phyloP scores from a whole-genome alignment of 2,797 vertebrate species.

The Brotula barbata region DNA sequence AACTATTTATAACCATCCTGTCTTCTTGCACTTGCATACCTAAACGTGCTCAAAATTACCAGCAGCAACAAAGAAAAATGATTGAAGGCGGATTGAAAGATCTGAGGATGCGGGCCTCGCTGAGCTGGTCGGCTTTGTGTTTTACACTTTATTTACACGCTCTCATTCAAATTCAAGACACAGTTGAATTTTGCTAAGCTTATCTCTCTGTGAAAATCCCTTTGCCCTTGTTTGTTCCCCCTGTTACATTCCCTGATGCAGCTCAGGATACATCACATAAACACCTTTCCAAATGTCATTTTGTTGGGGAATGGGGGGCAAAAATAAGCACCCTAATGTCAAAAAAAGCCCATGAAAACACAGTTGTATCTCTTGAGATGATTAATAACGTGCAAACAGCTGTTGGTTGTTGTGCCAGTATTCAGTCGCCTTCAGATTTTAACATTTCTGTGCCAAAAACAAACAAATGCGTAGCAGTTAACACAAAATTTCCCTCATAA shows the following conservation, averaged over 20 bases:
- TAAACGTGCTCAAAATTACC: conserved; percentile 6
- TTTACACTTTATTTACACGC: conserved; percentile 21
- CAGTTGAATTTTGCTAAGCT: conserved; percentile 10
- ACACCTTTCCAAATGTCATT: neutral
- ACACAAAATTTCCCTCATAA: neutral
- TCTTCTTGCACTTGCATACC: conserved; percentile 17
- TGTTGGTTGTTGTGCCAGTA: neutral
- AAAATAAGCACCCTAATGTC: no score
- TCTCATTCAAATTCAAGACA: conserved; percentile 49
- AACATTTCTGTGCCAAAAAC: neutral
- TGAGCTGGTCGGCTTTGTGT: conserved; percentile 10
- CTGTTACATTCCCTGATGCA: neutral
- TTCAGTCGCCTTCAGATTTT: neutral
- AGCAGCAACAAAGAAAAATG: neutral
- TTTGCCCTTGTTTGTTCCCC: neutral
- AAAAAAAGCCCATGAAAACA: no score
- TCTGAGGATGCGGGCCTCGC: neutral
- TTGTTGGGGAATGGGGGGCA: no score
- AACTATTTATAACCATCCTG: conserved; percentile 25
- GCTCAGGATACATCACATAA: neutral
- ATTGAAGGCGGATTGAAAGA: neutral
- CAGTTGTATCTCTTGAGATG: conserved; percentile 6
- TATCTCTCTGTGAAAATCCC: conserved; percentile 13
- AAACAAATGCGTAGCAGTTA: neutral
- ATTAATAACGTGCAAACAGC: conserved; percentile 5